Conservation (phyloP, 64 coral and sea anemone species). For the Pachyseris speciosa region DNA sequence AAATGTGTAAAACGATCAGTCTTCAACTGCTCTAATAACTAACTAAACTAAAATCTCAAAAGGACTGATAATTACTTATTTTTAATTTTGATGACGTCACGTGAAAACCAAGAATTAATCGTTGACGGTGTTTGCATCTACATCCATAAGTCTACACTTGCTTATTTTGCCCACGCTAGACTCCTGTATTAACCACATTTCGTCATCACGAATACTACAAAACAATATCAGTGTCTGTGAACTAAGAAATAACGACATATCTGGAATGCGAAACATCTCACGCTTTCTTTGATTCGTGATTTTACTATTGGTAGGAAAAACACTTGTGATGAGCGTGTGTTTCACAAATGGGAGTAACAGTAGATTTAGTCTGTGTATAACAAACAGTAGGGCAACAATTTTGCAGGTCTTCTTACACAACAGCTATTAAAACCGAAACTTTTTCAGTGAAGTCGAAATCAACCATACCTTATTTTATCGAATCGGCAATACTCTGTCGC, state of each 20-base stretch:
- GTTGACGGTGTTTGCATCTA: not conserved
- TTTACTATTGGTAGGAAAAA: no score
- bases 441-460: no score
- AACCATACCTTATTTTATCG: not conserved
- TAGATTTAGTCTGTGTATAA: no score
- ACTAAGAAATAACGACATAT: not conserved
- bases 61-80: no score
- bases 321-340: no score
- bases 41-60: no score
- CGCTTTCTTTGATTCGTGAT: not conserved
- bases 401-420: no score
- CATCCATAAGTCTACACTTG: not conserved
- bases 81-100: constrained; percentile 25
- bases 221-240: constrained; percentile 19
- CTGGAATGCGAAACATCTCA: not conserved
- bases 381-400: no score
- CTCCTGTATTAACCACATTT: not conserved
- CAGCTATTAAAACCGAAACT: no score
- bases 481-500: not conserved
- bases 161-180: not conserved
- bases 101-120: not conserved
- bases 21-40: no score
- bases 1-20: no score
- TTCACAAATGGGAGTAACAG: no score
- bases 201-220: not conserved